Evolutionary conservation across 1,140 invertebrate genomes (phyloP).

Genomic region (Phocides pigmalion): DNA sequence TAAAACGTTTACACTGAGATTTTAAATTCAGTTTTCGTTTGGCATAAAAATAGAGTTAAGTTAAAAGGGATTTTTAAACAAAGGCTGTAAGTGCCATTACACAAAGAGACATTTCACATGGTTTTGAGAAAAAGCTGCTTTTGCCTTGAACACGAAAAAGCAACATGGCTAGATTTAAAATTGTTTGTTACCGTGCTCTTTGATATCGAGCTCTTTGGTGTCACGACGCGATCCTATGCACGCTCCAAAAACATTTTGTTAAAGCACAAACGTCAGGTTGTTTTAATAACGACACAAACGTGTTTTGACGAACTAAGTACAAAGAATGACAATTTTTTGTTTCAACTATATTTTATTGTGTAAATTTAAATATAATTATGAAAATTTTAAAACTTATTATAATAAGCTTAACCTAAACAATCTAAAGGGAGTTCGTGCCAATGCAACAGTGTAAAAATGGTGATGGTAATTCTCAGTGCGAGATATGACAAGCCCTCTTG

Average conservation of each 20-base stretch:
- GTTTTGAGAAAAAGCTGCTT: conserved; percentile 37
- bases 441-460: no score
- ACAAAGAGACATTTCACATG: conserved; percentile 41
- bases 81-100: conserved; percentile 29
- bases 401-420: no score
- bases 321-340: no score
- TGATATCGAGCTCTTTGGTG: conserved; percentile 59
- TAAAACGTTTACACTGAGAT: neutral
- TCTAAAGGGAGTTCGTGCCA: no score
- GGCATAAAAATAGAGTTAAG: neutral
- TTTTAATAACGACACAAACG: conserved; percentile 31
- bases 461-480: no score
- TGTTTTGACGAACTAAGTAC: conserved; percentile 12
- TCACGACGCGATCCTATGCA: conserved; percentile 55
- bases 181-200: conserved; percentile 56
- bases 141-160: conserved; percentile 40
- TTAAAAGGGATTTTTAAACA: neutral
- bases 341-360: no score
- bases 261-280: conserved; percentile 36
- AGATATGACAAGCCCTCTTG: no score
- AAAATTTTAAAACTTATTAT: no score
- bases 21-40: neutral
- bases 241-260: conserved; percentile 49
- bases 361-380: no score
- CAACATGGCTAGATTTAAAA: conserved; percentile 48